Base-by-base conservation (phyloP, 2,888 invertebrate genomes). In the Syrista parreyssii region DNA sequence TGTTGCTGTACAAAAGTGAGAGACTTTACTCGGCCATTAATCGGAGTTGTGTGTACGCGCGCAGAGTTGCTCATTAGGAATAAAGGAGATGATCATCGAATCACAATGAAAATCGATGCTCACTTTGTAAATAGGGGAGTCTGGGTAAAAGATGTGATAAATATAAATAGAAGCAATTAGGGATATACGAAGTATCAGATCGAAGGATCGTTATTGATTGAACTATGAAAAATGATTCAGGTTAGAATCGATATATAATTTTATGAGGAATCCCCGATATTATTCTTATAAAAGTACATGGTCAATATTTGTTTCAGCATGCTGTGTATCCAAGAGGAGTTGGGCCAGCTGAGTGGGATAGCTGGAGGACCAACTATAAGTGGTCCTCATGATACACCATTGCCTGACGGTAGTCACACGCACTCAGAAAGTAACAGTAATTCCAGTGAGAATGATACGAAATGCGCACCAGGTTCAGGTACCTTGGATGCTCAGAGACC, bases 321-420 rank as follows among this genome's bases (percentile, higher is more conserved):
- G 93, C 92, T 94, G 86, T 94, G 94, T 87, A 94, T 95, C 81
- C 94, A 95, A 91, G 94, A 94, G 86, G 94, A 94, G 83, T 91
- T 95, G 81, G 93, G 93, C 71, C 94, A 94, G 83, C 88, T 94
- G 84, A 91, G 91, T 78, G 87, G 87, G 75, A 88, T 88, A 73
- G 85, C 88, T 11, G 88, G 87, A 31, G 89, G 88, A n/a, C 87
- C 89, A 11, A 83, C 88, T 74, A 85, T 87, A 32, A 85, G 84
- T 15, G 87, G 86, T 55, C 83, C 88, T 15, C 77, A 75, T 11
- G 76, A 82, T 69, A 79, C 80, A 68, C 85, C 88, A 78, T 84
- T 87, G 74, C 81, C 82, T n/a, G 76, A 86, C 35, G 87, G 86
- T 76, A 85, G 85, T 74, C 83, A 88, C 35, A 85, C 86, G 75